A percentile compares a stretch with the other conserved stretches of the same genome.
phyloP scores from a whole-genome alignment of 2,888 invertebrate genomes.

The Lasioglossum figueresi region DNA sequence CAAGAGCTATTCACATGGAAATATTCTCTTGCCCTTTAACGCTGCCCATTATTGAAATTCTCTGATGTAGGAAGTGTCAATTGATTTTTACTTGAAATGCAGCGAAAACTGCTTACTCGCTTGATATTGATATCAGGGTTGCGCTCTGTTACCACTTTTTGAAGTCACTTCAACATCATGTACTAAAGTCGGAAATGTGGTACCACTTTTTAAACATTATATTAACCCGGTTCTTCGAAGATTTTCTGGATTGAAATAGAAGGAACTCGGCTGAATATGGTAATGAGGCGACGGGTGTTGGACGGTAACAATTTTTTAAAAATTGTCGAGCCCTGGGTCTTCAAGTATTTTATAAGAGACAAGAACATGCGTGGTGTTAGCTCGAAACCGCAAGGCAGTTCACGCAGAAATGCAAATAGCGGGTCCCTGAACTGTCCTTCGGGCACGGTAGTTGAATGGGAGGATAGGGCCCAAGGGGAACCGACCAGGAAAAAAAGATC shows the following conservation, averaged over 20 bases:
- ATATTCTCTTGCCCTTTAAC: not conserved
- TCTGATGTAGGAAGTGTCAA: accelerated
- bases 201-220: not conserved
- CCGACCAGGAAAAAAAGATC: no score
- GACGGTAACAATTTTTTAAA: not conserved
- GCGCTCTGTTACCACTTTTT: not conserved
- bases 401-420: no score
- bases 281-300: not conserved
- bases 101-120: not conserved
- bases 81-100: not conserved
- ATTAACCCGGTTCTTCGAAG: not conserved
- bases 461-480: no score
- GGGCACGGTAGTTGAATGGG: no score
- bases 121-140: not conserved
- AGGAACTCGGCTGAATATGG: not conserved
- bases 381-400: no score
- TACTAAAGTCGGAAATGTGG: not conserved
- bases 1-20: not conserved
- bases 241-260: not conserved
- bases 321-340: not conserved
- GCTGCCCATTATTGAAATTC: not conserved
- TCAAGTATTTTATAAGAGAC: no score
- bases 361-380: no score
- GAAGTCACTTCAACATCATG: not conserved
- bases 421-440: no score